Percentiles rank a stretch among this genome's conserved stretches.
Evolutionary conservation across 2,888 invertebrate species (phyloP).

Genomic region (Toxonevra muliebris): DNA sequence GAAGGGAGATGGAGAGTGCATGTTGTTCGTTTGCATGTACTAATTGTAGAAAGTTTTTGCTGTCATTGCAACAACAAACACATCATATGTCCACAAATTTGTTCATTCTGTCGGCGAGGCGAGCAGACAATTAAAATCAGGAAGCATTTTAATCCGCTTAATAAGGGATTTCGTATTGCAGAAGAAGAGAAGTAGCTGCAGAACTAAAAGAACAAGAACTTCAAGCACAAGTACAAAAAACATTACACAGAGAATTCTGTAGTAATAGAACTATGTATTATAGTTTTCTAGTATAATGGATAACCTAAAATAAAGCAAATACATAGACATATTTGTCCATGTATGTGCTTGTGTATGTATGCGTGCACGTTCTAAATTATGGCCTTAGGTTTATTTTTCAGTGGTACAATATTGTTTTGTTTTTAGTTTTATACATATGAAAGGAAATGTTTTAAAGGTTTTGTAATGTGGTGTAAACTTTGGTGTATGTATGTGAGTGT

Average conservation of each 20-base stretch:
- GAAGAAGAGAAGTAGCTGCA: conserved; percentile 11
- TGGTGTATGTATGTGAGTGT: too few relatives aligned
- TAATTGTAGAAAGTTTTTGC: conserved; percentile 11
- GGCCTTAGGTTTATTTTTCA: conserved; percentile 42
- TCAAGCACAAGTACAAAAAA: not conserved
- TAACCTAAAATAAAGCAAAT: too few relatives aligned
- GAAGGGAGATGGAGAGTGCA: too few relatives aligned
- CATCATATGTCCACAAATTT: conserved; percentile 44
- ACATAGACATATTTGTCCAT: too few relatives aligned
- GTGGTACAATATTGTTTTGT: conserved; percentile 34
- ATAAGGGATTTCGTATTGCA: conserved; percentile 49
- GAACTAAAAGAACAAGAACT: not conserved
- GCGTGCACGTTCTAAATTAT: conserved; percentile 37
- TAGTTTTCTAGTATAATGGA: too few relatives aligned
- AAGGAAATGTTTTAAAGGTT: conserved; percentile 12
- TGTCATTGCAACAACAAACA: conserved; percentile 2
- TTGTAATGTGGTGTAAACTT: too few relatives aligned
- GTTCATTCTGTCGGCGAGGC: conserved; percentile 32
- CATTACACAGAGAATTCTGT: too few relatives aligned
- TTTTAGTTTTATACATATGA: conserved; percentile 11
- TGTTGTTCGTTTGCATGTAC: conserved; percentile 15
- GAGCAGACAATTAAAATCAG: conserved; percentile 61
- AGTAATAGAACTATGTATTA: too few relatives aligned
- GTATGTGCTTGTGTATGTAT: too few relatives aligned
- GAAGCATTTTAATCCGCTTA: conserved; percentile 64